phyloP scores from a whole-genome alignment of 2,797 vertebrate species.

The Rhinoraja longicauda region DNA sequence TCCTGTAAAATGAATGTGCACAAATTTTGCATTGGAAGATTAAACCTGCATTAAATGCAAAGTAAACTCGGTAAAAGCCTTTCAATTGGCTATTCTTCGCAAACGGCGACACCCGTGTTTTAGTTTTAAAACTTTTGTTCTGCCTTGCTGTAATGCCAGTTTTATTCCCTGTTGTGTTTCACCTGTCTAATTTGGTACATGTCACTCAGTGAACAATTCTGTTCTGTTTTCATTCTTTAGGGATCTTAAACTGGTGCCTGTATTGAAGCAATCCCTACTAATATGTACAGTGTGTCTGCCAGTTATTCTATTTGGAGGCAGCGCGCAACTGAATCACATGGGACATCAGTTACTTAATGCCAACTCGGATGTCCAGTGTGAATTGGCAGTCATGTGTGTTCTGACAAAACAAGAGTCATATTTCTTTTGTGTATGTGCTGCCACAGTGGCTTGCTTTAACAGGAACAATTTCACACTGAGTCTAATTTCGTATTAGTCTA shows the following conservation, averaged over 20 bases:
- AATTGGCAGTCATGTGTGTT: neutral
- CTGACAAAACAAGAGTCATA: neutral
- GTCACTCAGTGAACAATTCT: neutral
- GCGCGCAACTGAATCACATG: neutral
- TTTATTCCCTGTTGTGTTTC: neutral
- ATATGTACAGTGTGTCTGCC: neutral
- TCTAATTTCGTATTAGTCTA: too few species aligned
- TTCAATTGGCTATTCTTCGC: neutral
- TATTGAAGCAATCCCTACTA: neutral
- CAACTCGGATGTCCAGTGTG: neutral
- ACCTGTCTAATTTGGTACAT: neutral
- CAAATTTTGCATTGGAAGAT: neutral
- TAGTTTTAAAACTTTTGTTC: neutral
- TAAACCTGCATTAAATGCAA: neutral
- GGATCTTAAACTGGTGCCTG: neutral
- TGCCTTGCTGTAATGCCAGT: neutral
- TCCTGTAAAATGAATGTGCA: too few species aligned
- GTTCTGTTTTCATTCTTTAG: too few species aligned
- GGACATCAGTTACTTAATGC: neutral
- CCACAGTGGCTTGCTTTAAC: too few species aligned
- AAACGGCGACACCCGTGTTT: neutral
- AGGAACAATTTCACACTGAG: too few species aligned
- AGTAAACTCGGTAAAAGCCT: neutral
- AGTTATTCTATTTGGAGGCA: slow-evolving; percentile 31
- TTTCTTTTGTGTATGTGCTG: neutral